A percentile compares a stretch with the other conserved stretches of the same genome.
These are phyloP conservation scores for Cistogaster globosa DNA, from an alignment of 2,888 invertebrate genomes.

Conservation along the genomic window DNA sequence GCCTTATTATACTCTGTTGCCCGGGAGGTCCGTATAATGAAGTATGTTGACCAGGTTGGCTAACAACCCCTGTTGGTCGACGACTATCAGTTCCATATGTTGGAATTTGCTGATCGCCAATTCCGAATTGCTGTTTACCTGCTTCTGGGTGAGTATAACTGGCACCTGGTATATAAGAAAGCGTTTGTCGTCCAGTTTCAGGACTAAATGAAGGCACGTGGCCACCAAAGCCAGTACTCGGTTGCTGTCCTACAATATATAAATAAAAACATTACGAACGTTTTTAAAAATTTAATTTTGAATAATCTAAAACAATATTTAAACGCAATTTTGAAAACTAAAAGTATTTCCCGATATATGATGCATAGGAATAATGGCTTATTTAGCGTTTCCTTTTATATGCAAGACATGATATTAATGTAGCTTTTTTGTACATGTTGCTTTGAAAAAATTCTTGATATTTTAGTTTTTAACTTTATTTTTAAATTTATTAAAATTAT, in stretches of 20 bases:
- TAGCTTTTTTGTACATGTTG: too few relatives aligned
- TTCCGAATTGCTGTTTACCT: conserved; percentile 30
- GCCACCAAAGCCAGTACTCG: conserved; percentile 2
- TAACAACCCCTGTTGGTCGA: conserved; percentile 34
- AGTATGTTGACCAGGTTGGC: conserved; percentile 30
- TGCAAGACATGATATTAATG: too few relatives aligned
- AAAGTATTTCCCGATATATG: too few relatives aligned
- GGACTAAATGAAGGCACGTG: conserved; percentile 24
- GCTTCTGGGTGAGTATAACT: conserved; percentile 40
- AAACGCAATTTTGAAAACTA: too few relatives aligned
- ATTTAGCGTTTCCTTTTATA: too few relatives aligned
- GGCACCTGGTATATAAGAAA: conserved; percentile 16
- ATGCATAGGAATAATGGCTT: too few relatives aligned
- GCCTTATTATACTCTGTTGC: conserved; percentile 25
- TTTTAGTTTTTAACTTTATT: too few relatives aligned
- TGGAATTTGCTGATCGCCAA: conserved; percentile 36
- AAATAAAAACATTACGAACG: not conserved
- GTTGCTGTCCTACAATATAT: conserved; percentile 22
- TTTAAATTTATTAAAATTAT: too few relatives aligned
- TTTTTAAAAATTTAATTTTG: not conserved
- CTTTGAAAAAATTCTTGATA: too few relatives aligned
- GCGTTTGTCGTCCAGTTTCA: conserved; percentile 31
- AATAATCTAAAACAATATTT: too few relatives aligned
- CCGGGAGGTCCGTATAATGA: conserved; percentile 40
- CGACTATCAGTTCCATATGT: conserved; percentile 35